Percentiles rank a stretch among this genome's conserved stretches.
Evolutionary conservation across 1,140 invertebrate species (phyloP).

Genomic region (Varroa destructor): DNA sequence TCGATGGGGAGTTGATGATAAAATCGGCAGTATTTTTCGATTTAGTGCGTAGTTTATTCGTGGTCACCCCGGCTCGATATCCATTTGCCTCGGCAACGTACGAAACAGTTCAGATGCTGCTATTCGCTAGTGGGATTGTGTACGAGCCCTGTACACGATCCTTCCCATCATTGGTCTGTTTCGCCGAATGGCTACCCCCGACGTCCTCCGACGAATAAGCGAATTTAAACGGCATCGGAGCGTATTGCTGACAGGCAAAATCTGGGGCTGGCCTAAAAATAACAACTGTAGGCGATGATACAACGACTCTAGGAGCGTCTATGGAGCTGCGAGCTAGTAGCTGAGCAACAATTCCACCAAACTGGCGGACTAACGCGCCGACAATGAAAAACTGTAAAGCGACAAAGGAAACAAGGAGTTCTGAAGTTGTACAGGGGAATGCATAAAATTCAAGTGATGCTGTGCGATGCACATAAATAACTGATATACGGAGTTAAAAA

Average conservation of each 20-base stretch:
- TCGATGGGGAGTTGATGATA: constrained; percentile 14
- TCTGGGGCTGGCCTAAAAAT: not conserved
- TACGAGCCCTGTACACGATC: constrained; percentile 30
- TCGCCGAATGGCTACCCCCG: constrained; percentile 7
- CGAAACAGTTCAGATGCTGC: constrained; percentile 31
- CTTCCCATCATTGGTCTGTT: constrained; percentile 11
- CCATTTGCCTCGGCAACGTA: constrained; percentile 32
- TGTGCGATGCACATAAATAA: no score
- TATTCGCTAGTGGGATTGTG: constrained; percentile 32
- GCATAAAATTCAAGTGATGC: no score
- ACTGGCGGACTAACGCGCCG: no score
- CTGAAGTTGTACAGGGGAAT: no score
- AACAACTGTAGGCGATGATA: no score
- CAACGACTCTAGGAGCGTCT: no score
- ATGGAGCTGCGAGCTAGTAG: no score
- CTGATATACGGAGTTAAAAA: no score
- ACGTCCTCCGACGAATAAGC: constrained; percentile 21
- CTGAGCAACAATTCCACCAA: no score
- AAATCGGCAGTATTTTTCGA: constrained; percentile 20
- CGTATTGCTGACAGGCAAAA: not conserved
- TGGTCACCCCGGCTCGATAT: constrained; percentile 32
- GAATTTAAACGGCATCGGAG: constrained; percentile 3
- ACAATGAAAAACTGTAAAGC: no score
- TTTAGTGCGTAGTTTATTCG: constrained; percentile 2
- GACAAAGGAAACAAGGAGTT: no score